A percentile compares a stretch with the other conserved stretches of the same genome.
phyloP scores from a whole-genome alignment of 2,888 invertebrate genomes.

The Leucozona laternaria region DNA sequence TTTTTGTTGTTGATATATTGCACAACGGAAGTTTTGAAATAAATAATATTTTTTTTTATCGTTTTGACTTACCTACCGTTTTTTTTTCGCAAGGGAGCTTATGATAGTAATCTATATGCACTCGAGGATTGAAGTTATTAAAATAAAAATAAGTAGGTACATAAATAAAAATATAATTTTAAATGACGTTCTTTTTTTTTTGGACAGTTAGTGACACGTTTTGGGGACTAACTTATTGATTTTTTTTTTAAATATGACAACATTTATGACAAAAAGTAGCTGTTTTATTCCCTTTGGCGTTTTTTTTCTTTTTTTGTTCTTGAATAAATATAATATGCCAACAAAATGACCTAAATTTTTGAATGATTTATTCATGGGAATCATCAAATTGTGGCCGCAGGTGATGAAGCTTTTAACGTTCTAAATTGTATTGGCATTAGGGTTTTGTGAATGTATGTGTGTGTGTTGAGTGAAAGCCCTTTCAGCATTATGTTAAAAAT shows the following conservation, averaged over 20 bases:
- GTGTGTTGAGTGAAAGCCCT: not conserved
- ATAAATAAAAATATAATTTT: not conserved
- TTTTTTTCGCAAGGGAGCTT: not conserved
- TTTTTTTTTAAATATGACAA: not conserved
- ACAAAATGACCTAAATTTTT: not conserved
- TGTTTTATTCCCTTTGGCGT: not conserved
- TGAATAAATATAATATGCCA: not conserved
- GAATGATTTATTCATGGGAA: not conserved
- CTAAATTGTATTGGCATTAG: not conserved
- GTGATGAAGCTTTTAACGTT: slow-evolving; percentile 18
- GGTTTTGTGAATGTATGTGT: too few relatives aligned
- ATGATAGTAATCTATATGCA: slow-evolving; percentile 2
- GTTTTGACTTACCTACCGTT: not conserved
- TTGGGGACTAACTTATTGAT: slow-evolving; percentile 8
- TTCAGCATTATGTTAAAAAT: not conserved
- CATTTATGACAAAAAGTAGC: not conserved
- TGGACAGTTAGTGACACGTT: not conserved
- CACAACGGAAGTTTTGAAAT: slow-evolving; percentile 27
- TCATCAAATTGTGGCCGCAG: not conserved
- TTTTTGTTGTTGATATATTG: slow-evolving; percentile 20
- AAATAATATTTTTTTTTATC: slow-evolving; percentile 48
- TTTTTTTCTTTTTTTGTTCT: not conserved
- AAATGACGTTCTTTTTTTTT: not conserved
- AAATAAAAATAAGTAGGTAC: not conserved
- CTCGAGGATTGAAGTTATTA: not conserved